phyloP scores from a whole-genome alignment of 2,888 invertebrate species.

The Acrobeloides nanus region DNA sequence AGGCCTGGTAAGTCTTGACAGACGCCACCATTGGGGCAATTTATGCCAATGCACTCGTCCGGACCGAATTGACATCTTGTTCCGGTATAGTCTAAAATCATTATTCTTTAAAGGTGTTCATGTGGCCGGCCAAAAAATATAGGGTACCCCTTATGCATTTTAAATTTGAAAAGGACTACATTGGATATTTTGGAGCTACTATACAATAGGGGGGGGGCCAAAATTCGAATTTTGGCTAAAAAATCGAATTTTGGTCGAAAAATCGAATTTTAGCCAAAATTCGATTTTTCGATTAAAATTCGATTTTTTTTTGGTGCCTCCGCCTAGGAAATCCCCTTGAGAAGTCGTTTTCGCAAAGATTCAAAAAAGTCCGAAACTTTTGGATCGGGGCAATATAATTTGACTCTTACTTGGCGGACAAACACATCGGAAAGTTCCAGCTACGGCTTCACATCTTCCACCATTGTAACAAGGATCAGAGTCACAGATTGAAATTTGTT shows the following conservation, averaged over 20 bases:
- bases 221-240: too few relatives aligned
- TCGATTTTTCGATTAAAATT: too few relatives aligned
- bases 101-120: not conserved
- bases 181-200: not conserved
- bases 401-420: conserved; percentile 41
- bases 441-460: conserved; percentile 84
- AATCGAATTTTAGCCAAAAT: too few relatives aligned
- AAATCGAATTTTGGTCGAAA: too few relatives aligned
- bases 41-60: conserved; percentile 78
- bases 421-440: conserved; percentile 66
- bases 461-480: conserved; percentile 79
- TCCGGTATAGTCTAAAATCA: conserved; percentile 67
- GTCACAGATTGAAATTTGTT: conserved; percentile 70
- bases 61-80: conserved; percentile 82
- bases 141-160: too few relatives aligned
- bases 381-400: not conserved
- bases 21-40: conserved; percentile 91
- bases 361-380: too few relatives aligned
- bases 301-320: too few relatives aligned
- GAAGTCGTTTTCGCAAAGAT: too few relatives aligned
- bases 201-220: too few relatives aligned
- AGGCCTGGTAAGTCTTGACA: conserved; percentile 86
- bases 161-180: conserved; percentile 1
- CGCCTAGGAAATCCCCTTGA: too few relatives aligned
- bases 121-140: not conserved